phyloP scores from a whole-genome alignment of 2,888 invertebrate genomes.

The Ptychoptera contaminata region DNA sequence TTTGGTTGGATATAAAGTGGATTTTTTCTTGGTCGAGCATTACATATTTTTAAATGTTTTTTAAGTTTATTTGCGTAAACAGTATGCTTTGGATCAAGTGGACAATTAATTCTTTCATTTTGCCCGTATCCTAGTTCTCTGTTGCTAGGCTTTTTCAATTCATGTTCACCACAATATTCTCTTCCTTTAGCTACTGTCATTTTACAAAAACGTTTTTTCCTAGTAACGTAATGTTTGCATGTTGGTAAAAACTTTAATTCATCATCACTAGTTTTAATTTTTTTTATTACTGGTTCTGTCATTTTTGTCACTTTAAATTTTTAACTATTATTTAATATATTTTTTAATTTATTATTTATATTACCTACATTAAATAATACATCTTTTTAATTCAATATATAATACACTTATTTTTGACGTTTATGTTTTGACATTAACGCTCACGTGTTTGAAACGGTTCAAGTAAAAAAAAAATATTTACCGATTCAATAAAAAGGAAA shows the following conservation, averaged over 20 bases:
- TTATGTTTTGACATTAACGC: too few species aligned
- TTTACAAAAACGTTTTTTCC: slow-evolving; percentile 59
- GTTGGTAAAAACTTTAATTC: slow-evolving; percentile 16
- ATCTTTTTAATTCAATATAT: too few species aligned
- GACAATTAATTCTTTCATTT: slow-evolving; percentile 44
- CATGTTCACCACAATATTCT: slow-evolving; percentile 58
- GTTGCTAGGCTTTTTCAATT: slow-evolving; percentile 13
- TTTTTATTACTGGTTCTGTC: background rate
- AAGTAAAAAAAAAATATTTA: too few species aligned
- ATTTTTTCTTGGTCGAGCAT: slow-evolving; percentile 39
- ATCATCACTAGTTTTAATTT: background rate
- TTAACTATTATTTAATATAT: too few species aligned
- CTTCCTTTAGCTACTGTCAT: slow-evolving; percentile 56
- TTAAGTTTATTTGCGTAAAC: slow-evolving; percentile 47
- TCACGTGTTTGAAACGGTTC: too few species aligned
- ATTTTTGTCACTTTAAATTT: background rate
- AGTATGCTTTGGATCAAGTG: slow-evolving; percentile 58
- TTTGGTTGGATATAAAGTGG: slow-evolving; percentile 28
- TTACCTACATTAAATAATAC: too few species aligned
- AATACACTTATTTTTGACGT: too few species aligned
- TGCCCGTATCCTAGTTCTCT: slow-evolving; percentile 14
- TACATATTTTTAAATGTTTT: slow-evolving; percentile 58
- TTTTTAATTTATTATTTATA: too few species aligned
- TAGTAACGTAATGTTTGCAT: slow-evolving; percentile 47
- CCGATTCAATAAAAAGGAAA: too few species aligned